Evolutionary conservation across 2,797 vertebrate genomes (phyloP), one percentile per base, ranked within the genome.

Genomic region (Neoniphon sammara): DNA sequence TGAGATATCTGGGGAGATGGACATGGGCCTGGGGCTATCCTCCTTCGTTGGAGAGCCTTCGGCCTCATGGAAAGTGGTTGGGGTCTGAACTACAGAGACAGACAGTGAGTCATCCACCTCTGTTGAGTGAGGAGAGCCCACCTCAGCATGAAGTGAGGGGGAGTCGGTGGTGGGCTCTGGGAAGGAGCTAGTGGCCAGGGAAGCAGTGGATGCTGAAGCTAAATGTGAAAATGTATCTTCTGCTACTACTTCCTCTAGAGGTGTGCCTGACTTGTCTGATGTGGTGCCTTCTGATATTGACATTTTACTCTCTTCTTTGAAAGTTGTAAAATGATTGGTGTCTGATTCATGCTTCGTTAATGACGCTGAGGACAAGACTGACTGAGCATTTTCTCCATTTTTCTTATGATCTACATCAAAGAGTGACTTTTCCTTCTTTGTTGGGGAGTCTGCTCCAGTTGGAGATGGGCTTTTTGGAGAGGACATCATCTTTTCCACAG

Each of bases 81-180:
- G 96, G 5, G 97, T 98, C 92, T 99, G 97, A 83, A 97, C 96
- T 70, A 99, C 96, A 39, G 98, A 99, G n/a, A 98, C 97, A 2
- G 97, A 99, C n/a, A 99, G 93, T 25, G 98, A 99, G 81, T 98
- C 97, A 17, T 99, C 98, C 17, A 99, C 97, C 87, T 99, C 97
- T 14, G 97, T 99, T 75, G 98, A 99, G 82, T 98, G 97, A 20
- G 97, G 98, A 11, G 97, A 99, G 9, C 97, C 97, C 59, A 99
- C 96, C 58, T 99, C 98, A 21, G 97, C 98, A 74, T 99, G 98
- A 75, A 99, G 92, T 31, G 97, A 98, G 75, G 95, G 97, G 78
- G 97, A 99, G 23, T 98, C 98, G 17, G 96, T 96, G 23, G 96
- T 97, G 54, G 97, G 97, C 87, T 99, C 98, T 78, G 96, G 97